Conservation (phyloP, 2,113 vertebrate species). For the Sus scrofa region DNA sequence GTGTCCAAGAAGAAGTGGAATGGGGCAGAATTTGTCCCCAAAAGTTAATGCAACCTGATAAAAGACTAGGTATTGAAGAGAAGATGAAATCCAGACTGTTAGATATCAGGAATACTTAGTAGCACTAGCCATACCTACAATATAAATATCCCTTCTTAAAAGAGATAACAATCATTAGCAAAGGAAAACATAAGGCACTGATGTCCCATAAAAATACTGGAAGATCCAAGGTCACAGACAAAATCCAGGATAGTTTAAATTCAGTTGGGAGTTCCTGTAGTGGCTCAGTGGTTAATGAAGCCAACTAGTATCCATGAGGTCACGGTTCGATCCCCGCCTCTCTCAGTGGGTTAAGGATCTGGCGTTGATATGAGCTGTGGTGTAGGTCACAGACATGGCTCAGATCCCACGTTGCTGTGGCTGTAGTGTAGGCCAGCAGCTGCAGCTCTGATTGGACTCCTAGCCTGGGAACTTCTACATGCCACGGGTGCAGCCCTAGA, state of each 20-base stretch:
- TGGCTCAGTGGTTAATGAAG: too few relatives aligned
- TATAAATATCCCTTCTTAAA: not conserved
- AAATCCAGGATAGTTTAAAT: not conserved
- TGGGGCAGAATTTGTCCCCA: not conserved
- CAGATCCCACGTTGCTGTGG: too few relatives aligned
- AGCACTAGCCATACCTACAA: not conserved
- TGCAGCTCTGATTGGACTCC: too few relatives aligned
- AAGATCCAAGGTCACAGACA: not conserved
- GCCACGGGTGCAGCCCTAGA: too few relatives aligned
- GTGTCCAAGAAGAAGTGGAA: not conserved
- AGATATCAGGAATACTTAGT: not conserved
- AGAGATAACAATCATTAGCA: not conserved
- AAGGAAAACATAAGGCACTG: not conserved
- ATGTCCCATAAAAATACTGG: not conserved
- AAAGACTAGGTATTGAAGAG: not conserved
- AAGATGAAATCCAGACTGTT: not conserved
- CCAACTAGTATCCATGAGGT: too few relatives aligned
- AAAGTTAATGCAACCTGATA: not conserved
- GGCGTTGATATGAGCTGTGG: too few relatives aligned
- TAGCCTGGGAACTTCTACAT: too few relatives aligned
- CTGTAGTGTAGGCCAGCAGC: too few relatives aligned
- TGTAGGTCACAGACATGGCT: too few relatives aligned
- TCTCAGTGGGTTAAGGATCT: too few relatives aligned
- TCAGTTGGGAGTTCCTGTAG: not conserved
- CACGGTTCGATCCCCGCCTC: too few relatives aligned